Percentiles rank a stretch among this genome's conserved stretches.
Conservation (phyloP, 2,113 vertebrate species). For the Phalacrocorax brasilianus region DNA sequence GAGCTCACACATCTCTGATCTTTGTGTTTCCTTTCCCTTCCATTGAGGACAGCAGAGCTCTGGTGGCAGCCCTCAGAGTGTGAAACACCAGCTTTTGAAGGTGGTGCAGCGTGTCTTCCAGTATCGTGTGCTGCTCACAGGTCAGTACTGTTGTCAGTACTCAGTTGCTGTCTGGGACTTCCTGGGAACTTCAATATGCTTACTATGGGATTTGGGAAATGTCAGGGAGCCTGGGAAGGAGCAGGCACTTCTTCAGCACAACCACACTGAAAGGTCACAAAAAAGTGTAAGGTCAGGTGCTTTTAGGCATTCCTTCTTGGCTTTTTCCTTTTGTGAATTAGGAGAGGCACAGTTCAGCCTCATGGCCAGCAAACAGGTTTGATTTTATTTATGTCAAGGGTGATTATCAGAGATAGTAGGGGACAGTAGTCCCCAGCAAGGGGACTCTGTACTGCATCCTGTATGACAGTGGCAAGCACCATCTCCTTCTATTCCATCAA, state of each 20-base stretch:
- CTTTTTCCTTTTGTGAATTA: not conserved
- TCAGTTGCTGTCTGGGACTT: not conserved
- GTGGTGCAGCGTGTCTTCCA: conserved; percentile 90
- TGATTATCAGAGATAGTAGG: not conserved
- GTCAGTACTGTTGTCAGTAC: conserved; percentile 58
- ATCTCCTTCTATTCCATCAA: not conserved
- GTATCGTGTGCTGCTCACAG: conserved; percentile 93
- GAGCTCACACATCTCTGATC: not conserved
- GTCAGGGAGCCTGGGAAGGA: not conserved
- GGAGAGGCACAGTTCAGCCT: not conserved
- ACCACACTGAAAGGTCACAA: not conserved
- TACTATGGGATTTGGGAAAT: not conserved
- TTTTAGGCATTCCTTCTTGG: not conserved
- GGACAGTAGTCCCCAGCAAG: not conserved
- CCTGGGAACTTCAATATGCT: not conserved
- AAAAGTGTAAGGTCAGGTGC: not conserved
- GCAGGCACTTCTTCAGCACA: not conserved
- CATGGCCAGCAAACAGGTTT: not conserved
- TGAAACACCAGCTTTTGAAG: conserved; percentile 88
- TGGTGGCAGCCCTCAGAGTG: conserved; percentile 68
- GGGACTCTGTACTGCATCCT: not conserved
- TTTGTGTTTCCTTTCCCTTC: not conserved
- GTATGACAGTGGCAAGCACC: not conserved
- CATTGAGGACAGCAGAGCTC: conserved; percentile 75
- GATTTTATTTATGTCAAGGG: not conserved